phyloP scores from a whole-genome alignment of 92 coral and sea anemone species.

The Heliopora coerulea region DNA sequence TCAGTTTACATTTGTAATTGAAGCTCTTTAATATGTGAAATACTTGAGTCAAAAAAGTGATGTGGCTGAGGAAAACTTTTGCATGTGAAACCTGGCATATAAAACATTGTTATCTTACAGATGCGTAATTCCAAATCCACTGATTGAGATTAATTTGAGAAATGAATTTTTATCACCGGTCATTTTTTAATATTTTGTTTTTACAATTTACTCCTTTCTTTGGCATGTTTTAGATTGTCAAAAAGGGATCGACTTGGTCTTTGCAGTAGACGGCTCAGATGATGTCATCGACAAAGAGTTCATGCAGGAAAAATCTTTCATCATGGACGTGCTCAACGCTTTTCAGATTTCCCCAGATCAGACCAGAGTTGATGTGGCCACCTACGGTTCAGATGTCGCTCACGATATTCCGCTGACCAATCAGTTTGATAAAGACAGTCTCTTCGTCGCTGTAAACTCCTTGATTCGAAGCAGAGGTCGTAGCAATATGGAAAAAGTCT shows the following conservation, averaged over 20 bases:
- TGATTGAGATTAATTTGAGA: no score
- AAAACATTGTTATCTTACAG: no score
- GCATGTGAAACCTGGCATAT: no score
- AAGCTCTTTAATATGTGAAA: no score
- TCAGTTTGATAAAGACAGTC: constrained; percentile 43
- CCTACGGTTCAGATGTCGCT: constrained; percentile 37
- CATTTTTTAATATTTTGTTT: neutral
- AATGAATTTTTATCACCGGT: neutral
- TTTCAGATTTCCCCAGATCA: constrained; percentile 54
- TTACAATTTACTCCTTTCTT: neutral
- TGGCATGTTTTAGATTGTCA: constrained; percentile 7
- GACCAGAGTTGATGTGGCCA: constrained; percentile 57
- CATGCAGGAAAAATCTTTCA: constrained; percentile 62
- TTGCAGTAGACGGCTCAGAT: constrained; percentile 33
- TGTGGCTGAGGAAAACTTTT: no score
- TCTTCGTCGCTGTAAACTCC: constrained; percentile 37
- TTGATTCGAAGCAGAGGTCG: constrained; percentile 24
- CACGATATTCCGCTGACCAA: constrained; percentile 40
- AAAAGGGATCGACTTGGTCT: constrained; percentile 25
- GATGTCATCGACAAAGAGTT: constrained; percentile 50
- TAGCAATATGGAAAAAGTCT: constrained; percentile 8
- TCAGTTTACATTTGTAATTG: no score
- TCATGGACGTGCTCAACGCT: constrained; percentile 56
- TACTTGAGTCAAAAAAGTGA: no score
- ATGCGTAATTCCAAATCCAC: no score